phyloP scores from a whole-genome alignment of 2,113 vertebrate genomes.

The Danionella cerebrum region DNA sequence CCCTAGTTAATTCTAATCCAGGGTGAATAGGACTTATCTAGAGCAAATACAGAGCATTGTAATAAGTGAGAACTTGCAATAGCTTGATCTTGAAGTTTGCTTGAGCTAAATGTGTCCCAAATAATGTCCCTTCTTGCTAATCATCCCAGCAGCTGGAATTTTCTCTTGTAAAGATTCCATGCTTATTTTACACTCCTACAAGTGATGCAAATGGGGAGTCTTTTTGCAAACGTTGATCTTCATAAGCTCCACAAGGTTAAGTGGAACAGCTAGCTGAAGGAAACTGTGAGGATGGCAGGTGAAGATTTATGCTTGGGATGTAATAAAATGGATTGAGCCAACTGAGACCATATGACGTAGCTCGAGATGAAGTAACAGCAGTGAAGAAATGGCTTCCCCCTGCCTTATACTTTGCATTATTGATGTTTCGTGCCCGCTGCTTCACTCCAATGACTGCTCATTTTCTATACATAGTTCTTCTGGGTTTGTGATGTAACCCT shows the following conservation, averaged over 20 bases:
- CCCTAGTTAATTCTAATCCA: no score
- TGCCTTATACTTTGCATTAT: slow-evolving; percentile 53
- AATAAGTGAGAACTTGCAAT: no score
- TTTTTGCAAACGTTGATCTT: not conserved
- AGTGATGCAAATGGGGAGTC: not conserved
- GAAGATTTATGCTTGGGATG: slow-evolving; percentile 3
- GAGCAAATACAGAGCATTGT: no score
- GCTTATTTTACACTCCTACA: not conserved
- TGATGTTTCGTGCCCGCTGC: slow-evolving; percentile 44
- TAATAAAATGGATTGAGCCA: slow-evolving; percentile 11
- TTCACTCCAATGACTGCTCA: not conserved
- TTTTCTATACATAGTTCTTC: slow-evolving; percentile 26
- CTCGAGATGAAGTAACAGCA: slow-evolving; percentile 13
- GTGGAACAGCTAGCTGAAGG: not conserved
- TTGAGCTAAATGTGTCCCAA: no score
- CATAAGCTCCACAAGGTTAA: slow-evolving; percentile 16
- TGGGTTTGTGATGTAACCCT: no score
- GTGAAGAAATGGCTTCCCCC: slow-evolving; percentile 41
- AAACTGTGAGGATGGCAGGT: slow-evolving; percentile 34
- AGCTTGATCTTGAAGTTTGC: no score
- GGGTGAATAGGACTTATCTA: no score
- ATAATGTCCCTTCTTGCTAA: not conserved
- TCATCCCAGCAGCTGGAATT: not conserved
- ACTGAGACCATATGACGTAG: slow-evolving; percentile 12
- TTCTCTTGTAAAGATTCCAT: not conserved